Evolutionary conservation across 1,140 invertebrate species (phyloP), one percentile per base, ranked within the genome.

Genomic region (Lasioglossum baleicum): DNA sequence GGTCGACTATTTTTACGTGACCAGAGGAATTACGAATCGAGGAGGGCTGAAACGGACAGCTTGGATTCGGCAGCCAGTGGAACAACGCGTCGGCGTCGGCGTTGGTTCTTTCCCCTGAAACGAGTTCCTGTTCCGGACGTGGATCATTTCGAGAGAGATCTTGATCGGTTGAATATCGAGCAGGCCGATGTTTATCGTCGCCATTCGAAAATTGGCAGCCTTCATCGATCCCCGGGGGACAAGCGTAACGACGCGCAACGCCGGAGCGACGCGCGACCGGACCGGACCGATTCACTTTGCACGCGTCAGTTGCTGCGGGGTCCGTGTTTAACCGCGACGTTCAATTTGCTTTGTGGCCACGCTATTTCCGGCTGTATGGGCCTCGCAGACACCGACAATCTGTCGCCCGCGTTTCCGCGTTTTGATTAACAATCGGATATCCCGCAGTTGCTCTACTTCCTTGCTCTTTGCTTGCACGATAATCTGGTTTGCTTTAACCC

Each of bases 341-440:
- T 82, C 87, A 87, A 87, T 88, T 87, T 83, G 77, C 82, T 72
- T 61, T 77, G 82, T 44, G 84, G 84, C 65, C 73, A 63, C 26
- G n/a, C 73, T 26, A 53, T 63, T 84, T 84, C 65, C 83, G 20
- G 60, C 20, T 56, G 15, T 44, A 72, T 56, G 20, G 60, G n/a
- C 2, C 10, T 7, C 22, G 26, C 2, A 35, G 17, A 44, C 17
- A 35, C 44, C 31, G 40, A 53, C 67, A 40, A 77, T 53, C 42
- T 26, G 67, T 53, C 58, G n/a, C 13, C n/a, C 7, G n/a, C 70
- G 68, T 78, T 78, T 31, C 56, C 42, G 40, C 56, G 56, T 69
- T 76, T 53, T 35, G 75, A 72, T 65, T 78, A 78, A 65, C 61
- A 35, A 65, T 56, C 44, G 44, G 20, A 26, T 11, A 17, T 22